Evolutionary conservation across 2,888 invertebrate genomes (phyloP).

Genomic region (Caenorhabditis sp.): DNA sequence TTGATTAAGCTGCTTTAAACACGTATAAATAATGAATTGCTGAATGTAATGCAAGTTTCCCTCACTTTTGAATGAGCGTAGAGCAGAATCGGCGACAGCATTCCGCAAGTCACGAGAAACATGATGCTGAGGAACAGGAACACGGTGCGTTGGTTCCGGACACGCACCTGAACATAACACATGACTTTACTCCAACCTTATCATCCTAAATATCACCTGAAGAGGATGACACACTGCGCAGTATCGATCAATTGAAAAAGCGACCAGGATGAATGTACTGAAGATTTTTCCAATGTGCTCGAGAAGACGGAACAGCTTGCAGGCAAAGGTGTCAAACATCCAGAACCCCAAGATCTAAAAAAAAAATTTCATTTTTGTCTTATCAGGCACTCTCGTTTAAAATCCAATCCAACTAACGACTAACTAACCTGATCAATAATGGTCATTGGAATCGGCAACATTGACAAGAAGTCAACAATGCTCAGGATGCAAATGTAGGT

Average conservation of each 20-base stretch:
- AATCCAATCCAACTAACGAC: background rate
- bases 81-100: constrained; percentile 72
- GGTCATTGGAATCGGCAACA: constrained; percentile 82
- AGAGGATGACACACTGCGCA: constrained; percentile 75
- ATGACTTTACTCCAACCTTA: too few species aligned
- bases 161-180: constrained; percentile 66
- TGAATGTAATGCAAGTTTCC: too few species aligned
- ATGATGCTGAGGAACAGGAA: constrained; percentile 65
- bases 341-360: constrained; percentile 82
- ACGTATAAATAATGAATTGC: constrained; percentile 25
- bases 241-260: constrained; percentile 74
- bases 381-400: too few species aligned
- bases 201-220: too few species aligned
- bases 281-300: constrained; percentile 80
- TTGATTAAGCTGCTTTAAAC: constrained; percentile 12
- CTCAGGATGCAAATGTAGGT: constrained; percentile 81
- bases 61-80: constrained; percentile 74
- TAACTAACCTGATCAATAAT: constrained; percentile 80
- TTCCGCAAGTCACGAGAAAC: constrained; percentile 68
- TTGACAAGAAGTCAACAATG: constrained; percentile 79
- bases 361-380: constrained; percentile 35
- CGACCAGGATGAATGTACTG: constrained; percentile 76
- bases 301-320: constrained; percentile 82
- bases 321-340: constrained; percentile 82
- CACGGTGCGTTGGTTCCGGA: constrained; percentile 67